Conservation (phyloP, 2,888 invertebrate species). For the Macaria liturata region DNA sequence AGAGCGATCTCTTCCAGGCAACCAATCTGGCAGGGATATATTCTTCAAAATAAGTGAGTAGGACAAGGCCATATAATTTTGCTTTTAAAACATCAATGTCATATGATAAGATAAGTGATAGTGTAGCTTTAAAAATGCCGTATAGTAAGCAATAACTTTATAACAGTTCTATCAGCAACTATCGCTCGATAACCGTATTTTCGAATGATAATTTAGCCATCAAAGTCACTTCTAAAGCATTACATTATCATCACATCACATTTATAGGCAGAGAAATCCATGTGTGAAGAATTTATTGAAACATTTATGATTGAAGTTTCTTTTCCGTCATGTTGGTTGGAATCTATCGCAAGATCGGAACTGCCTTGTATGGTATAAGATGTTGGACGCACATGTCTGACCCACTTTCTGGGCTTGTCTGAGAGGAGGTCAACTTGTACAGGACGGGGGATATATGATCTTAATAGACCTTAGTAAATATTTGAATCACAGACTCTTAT, state of each 20-base stretch:
- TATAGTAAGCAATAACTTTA: too few relatives aligned
- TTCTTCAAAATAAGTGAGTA: too few relatives aligned
- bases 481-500: too few relatives aligned
- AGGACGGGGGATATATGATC: not conserved
- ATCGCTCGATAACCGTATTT: slow-evolving; percentile 11
- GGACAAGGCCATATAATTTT: too few relatives aligned
- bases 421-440: slow-evolving; percentile 12
- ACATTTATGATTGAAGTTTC: slow-evolving; percentile 37
- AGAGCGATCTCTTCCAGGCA: too few relatives aligned
- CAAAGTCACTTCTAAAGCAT: slow-evolving; percentile 6
- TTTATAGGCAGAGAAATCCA: slow-evolving; percentile 22
- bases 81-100: too few relatives aligned
- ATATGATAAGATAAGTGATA: too few relatives aligned
- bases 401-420: slow-evolving; percentile 55
- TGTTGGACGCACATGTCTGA: slow-evolving; percentile 56
- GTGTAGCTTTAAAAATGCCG: too few relatives aligned
- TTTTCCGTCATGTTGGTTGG: slow-evolving; percentile 28
- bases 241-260: too few relatives aligned
- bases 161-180: not conserved
- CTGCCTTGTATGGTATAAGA: slow-evolving; percentile 63
- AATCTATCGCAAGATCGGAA: slow-evolving; percentile 51
- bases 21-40: too few relatives aligned
- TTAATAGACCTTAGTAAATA: too few relatives aligned
- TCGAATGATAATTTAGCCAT: slow-evolving; percentile 7
- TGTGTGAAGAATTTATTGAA: slow-evolving; percentile 21